Evolutionary conservation across 2,797 vertebrate genomes (phyloP), one percentile per base, ranked within the genome.

Genomic region (Triplophysa yarkandensis): DNA sequence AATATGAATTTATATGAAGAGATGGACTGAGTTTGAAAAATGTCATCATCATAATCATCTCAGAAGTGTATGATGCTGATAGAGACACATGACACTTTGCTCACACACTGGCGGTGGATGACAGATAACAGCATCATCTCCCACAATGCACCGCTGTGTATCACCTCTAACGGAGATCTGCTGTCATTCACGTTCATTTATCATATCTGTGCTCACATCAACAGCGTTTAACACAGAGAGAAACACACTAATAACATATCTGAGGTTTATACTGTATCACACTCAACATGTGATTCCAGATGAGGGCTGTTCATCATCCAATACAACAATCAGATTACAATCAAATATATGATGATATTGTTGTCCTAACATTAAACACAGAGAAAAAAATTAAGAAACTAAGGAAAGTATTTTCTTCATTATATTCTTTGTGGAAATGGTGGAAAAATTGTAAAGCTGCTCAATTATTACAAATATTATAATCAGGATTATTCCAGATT

Each of bases 191-290:
- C 27, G 44, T 39, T 39, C 58, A 67, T 85, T 84, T 79, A 83
- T 88, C 71, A 82, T 83, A 80, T 84, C 32, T 43, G 62, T 76
- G 78, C 84, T 48, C 11, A 34, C 52, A 74, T 66, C 39, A 21
- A 32, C 64, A 39, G 43, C 21, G 30, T 11, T 57, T 11, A 54
- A 71, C 5, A n/a, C 6, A 21, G 25, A 78, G 17, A 7, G 6
- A 46, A 39, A 13, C 10, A 39, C 36, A 39, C 13, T 39, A 2
- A 36, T 41, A 41, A 14, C 13, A 44, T 2, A 28, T 50, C 6
- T 36, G 54, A 39, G 36, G 10, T 39, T 39, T 39, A 39, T 9
- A 39, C 13, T 39, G 34, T 30, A 30, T 6, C 30, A 21, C 32
- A 39, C 46, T 62, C 9, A 57, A n/a, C 36, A 19, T 52, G 66